Conservation (phyloP, 30 jellyfish, hydroid and myxozoan species). For the Aurelia aurita complex sp. Pacific region DNA sequence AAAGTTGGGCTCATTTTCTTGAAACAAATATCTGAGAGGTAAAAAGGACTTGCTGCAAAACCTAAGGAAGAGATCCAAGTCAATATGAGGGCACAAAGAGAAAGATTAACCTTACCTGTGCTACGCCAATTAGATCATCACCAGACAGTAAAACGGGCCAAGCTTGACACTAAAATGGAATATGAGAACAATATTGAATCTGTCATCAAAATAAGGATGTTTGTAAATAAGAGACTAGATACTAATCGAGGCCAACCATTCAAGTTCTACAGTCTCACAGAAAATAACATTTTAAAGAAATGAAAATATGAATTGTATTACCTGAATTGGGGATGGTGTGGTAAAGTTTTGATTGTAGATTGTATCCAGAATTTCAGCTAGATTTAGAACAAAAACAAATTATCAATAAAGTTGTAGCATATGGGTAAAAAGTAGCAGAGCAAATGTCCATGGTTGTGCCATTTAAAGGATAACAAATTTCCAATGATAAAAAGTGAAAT, state of each 20-base stretch:
- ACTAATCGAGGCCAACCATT: no score
- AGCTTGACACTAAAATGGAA: conserved; percentile 84
- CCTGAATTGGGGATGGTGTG: conserved; percentile 98
- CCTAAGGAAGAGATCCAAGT: not conserved
- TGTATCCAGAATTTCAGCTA: conserved; percentile 94
- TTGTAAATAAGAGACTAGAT: no score
- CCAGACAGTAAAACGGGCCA: conserved; percentile 99
- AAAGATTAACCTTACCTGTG: conserved; percentile 74
- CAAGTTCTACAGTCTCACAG: no score
- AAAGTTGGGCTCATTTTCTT: no score
- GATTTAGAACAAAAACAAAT: conserved; percentile 2
- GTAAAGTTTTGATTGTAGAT: conserved; percentile 77
- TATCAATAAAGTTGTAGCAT: not conserved
- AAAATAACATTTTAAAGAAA: no score
- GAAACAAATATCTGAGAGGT: no score
- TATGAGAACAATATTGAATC: not conserved
- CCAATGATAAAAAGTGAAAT: no score
- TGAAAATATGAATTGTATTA: not conserved
- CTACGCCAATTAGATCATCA: conserved; percentile 91
- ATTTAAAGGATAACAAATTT: no score
- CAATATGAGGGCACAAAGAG: not conserved
- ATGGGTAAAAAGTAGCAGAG: no score
- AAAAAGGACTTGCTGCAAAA: no score
- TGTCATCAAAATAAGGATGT: no score
- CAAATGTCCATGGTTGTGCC: no score